Evolutionary conservation across 2,888 invertebrate species (phyloP), one percentile per base, ranked within the genome.

Genomic region (Uloborus plumipes): DNA sequence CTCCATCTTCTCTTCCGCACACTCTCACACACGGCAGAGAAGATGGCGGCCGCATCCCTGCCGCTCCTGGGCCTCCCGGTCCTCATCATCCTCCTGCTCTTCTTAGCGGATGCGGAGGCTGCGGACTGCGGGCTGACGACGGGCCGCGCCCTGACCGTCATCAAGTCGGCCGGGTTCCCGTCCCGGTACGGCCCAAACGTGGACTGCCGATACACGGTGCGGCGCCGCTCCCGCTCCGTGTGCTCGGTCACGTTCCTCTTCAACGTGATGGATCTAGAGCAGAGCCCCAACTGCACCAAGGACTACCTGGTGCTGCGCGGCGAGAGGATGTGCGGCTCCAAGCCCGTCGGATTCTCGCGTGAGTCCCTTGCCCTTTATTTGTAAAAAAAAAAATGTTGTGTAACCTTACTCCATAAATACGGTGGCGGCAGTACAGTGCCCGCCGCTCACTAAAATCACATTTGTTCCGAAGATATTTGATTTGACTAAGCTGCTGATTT

Each of bases 191-290:
- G 78, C 16, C 67, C 84, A 39, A 82, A 82, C 39, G 75, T 82
- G 13, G 84, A 84, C 53, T 84, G 84, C 64, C 70, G 71, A 50
- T 84, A 84, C 71, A 78, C 74, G 3, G 75, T 84, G 20, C 59
- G 78, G 11, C 51, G 84, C 16, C 18, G 80, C 26, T 74, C 74
- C 14, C 39, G 77, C 26, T 70, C 76, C 49, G 74, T 74, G 18
- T 84, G 84, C 51, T 84, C 84, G 0, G 84, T 84, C 39, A 84
- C 84, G 13, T 84, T 84, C 31, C 76, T 84, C 31, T 84, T 84
- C 67, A 84, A 84, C 55, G 84, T 84, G 0, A 82, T 84, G 71
- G 84, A 84, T 59, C 53, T 84, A 71, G 82, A 84, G 62, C 65
- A 67, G 64, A 78, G 78, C 67, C 72, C 53, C 6, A 71, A 78